These are phyloP conservation scores for Platyscapa corneri DNA, from an alignment of 1,140 invertebrate species.

Conservation along the genomic window DNA sequence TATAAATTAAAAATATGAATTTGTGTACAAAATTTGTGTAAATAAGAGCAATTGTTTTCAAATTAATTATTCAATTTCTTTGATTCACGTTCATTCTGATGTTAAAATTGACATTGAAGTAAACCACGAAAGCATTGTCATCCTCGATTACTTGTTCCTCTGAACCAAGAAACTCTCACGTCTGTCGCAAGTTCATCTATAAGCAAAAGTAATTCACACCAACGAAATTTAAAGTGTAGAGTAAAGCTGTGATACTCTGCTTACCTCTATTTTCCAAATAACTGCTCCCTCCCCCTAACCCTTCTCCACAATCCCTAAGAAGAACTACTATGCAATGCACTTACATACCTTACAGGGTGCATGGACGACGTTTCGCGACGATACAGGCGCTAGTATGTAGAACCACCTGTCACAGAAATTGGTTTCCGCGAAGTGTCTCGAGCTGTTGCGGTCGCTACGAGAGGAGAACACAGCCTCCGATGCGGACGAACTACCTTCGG, in stretches of 20 bases:
- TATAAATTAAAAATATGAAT: too few relatives aligned
- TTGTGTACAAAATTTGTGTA: too few relatives aligned
- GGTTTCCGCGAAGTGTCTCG: background rate
- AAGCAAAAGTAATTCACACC: background rate
- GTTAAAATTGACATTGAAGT: background rate
- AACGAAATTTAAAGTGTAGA: background rate
- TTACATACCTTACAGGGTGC: background rate
- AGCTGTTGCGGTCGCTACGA: background rate
- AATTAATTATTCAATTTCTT: background rate
- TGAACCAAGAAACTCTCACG: background rate
- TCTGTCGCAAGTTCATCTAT: background rate
- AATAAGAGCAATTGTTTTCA: too few relatives aligned
- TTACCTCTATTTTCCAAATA: background rate
- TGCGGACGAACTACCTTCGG: background rate
- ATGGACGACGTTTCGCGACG: background rate
- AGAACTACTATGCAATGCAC: background rate
- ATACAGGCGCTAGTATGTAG: background rate
- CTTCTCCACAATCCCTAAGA: too few relatives aligned
- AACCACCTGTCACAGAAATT: slow-evolving; percentile 24
- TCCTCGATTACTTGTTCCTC: background rate
- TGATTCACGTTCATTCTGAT: background rate
- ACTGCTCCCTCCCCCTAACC: background rate
- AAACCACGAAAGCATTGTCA: background rate
- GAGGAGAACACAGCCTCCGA: background rate
- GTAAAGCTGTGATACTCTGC: background rate